These are phyloP conservation scores for Corydoras sp. DNA, from an alignment of 2,113 vertebrate genomes.

Conservation along the genomic window DNA sequence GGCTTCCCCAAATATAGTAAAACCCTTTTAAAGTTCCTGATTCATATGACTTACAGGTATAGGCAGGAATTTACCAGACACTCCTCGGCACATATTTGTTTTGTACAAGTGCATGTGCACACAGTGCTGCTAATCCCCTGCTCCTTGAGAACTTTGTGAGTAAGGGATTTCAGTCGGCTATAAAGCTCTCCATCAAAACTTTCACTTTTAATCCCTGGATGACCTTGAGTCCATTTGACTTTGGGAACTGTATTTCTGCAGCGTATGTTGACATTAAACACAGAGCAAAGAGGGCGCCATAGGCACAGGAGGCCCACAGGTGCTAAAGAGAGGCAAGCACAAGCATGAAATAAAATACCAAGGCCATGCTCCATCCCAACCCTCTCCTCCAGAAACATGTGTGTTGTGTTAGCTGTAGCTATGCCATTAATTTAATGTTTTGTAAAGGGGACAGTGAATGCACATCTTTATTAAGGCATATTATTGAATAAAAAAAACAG, in stretches of 20 bases:
- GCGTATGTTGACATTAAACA: constrained; percentile 67
- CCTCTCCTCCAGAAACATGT: constrained; percentile 24
- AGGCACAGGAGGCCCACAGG: constrained; percentile 56
- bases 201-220: constrained; percentile 45
- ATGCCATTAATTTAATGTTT: too few relatives aligned
- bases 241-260: constrained; percentile 53
- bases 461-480: too few relatives aligned
- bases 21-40: too few relatives aligned
- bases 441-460: too few relatives aligned
- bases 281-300: constrained; percentile 62
- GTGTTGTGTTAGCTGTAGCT: not conserved
- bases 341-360: constrained; percentile 60
- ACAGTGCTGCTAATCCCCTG: constrained; percentile 22
- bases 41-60: not conserved
- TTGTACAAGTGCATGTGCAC: not conserved
- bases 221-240: constrained; percentile 58
- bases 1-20: constrained; percentile 45
- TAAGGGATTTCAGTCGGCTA: constrained; percentile 3
- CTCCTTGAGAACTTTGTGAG: not conserved
- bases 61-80: not conserved
- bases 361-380: constrained; percentile 19
- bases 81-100: too few relatives aligned
- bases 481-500: too few relatives aligned
- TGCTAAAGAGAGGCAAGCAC: constrained; percentile 57
- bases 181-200: constrained; percentile 20